Evolutionary conservation across 2,113 vertebrate genomes (phyloP).

Genomic region (Pandion haliaetus): DNA sequence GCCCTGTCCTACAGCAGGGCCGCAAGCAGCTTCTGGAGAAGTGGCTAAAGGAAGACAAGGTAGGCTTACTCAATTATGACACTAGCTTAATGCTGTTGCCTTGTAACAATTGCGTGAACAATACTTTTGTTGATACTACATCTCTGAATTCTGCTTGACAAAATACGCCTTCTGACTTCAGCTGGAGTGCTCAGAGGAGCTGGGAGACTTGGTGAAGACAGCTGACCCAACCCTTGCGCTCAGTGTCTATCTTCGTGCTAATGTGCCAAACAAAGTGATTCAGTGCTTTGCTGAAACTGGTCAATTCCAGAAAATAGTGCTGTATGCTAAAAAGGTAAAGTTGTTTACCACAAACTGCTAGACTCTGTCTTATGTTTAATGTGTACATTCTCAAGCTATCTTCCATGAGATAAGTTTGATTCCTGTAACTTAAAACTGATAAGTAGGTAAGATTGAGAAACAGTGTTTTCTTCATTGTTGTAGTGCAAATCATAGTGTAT

Average conservation of each 20-base stretch:
- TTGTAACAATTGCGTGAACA: not conserved
- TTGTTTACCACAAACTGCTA: not conserved
- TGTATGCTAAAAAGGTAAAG: slow-evolving; percentile 92
- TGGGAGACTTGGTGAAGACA: slow-evolving; percentile 89
- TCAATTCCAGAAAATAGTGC: slow-evolving; percentile 93
- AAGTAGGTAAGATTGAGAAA: not conserved
- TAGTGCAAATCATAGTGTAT: not conserved
- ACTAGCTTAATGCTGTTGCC: not conserved
- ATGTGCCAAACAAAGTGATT: slow-evolving; percentile 92
- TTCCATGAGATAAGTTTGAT: not conserved
- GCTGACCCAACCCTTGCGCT: slow-evolving; percentile 88
- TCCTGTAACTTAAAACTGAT: not conserved
- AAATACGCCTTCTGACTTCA: slow-evolving; percentile 37
- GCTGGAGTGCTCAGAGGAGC: slow-evolving; percentile 93
- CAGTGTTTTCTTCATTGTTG: not conserved
- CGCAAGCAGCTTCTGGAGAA: slow-evolving; percentile 92
- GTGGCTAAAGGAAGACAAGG: slow-evolving; percentile 95
- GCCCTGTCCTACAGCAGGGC: slow-evolving; percentile 88
- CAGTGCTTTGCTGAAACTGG: slow-evolving; percentile 95
- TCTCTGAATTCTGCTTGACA: not conserved
- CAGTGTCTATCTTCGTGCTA: slow-evolving; percentile 91
- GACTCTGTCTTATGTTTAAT: not conserved
- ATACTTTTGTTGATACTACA: not conserved
- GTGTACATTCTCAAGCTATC: not conserved
- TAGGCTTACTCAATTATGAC: not conserved